These are phyloP conservation scores for Eublepharis macularius DNA, from an alignment of 2,113 vertebrate genomes.

Conservation along the genomic window DNA sequence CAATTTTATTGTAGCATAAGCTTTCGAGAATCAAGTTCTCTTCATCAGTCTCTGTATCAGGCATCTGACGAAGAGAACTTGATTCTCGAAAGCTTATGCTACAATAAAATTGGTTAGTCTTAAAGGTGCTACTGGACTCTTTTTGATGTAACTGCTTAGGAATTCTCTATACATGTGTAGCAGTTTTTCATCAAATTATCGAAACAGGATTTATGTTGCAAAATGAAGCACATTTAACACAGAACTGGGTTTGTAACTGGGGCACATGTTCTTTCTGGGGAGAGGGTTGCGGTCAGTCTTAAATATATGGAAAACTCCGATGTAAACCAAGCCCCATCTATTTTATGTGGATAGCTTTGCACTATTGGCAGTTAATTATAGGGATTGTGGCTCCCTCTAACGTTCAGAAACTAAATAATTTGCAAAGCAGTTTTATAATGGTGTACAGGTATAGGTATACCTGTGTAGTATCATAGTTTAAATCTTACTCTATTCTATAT, in stretches of 20 bases:
- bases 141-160: too few relatives aligned
- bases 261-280: background rate
- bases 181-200: background rate
- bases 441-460: background rate
- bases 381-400: conserved; percentile 50
- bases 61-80: too few relatives aligned
- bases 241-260: background rate
- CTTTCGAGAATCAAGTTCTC: too few relatives aligned
- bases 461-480: background rate
- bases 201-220: background rate
- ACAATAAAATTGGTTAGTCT: too few relatives aligned
- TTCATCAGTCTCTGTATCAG: too few relatives aligned
- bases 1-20: too few relatives aligned
- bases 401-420: conserved; percentile 25
- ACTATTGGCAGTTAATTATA: background rate
- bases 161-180: too few relatives aligned
- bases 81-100: too few relatives aligned
- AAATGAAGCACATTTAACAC: background rate
- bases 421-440: fast-evolving
- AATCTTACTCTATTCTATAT: background rate
- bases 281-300: too few relatives aligned
- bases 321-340: background rate
- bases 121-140: too few relatives aligned
- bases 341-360: background rate
- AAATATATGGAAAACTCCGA: too few relatives aligned